phyloP scores from a whole-genome alignment of 2,888 invertebrate species.

The Adineta ricciae region DNA sequence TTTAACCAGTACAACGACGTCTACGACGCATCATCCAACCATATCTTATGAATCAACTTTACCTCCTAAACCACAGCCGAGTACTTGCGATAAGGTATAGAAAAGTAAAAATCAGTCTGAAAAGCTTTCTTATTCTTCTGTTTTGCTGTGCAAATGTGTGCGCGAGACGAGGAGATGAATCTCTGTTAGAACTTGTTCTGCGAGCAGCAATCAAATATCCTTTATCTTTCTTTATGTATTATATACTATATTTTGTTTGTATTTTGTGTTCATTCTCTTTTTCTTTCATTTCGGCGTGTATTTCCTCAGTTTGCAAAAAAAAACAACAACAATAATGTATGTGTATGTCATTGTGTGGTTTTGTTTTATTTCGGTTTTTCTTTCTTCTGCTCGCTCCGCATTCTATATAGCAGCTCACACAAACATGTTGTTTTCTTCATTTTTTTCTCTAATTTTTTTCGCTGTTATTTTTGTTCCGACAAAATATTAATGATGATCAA shows the following conservation, averaged over 20 bases:
- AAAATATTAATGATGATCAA: slow-evolving; percentile 23
- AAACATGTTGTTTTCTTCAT: slow-evolving; percentile 24
- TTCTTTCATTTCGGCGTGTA: background rate
- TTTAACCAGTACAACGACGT: background rate
- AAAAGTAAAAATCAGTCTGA: too few species aligned
- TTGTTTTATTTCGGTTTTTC: background rate
- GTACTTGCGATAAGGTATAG: slow-evolving; percentile 2
- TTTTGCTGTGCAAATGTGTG: background rate
- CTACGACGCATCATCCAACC: background rate
- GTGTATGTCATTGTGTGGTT: background rate
- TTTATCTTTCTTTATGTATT: slow-evolving; percentile 1
- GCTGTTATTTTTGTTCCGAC: slow-evolving; percentile 22
- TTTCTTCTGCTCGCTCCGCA: background rate
- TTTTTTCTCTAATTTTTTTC: slow-evolving; percentile 23
- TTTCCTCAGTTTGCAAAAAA: background rate
- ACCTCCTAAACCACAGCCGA: slow-evolving; percentile 19
- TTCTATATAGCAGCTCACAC: background rate
- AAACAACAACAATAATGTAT: background rate
- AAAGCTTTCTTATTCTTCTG: background rate
- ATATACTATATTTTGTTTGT: slow-evolving; percentile 13
- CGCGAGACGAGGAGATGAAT: background rate
- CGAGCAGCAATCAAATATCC: slow-evolving; percentile 11
- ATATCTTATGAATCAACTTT: slow-evolving; percentile 11
- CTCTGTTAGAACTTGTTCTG: background rate
- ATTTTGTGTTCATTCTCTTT: background rate